Conservation (phyloP, 2,888 invertebrate species). For the Apoderus coryli region DNA sequence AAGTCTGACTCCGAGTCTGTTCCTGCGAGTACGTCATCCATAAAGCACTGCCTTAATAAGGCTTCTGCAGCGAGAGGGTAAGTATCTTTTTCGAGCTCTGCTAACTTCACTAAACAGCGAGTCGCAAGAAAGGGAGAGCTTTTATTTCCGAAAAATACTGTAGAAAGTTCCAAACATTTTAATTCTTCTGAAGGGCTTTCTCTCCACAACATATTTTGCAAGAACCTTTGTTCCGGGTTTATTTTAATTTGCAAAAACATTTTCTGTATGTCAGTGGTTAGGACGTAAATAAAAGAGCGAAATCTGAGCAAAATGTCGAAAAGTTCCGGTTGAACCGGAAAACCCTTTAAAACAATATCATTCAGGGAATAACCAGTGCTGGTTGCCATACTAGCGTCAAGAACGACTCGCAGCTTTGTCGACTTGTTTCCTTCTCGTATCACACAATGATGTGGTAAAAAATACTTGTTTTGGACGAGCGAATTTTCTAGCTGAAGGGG, state of each 20-base stretch:
- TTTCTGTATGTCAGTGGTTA: conserved; percentile 10
- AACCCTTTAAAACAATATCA: conserved; percentile 6
- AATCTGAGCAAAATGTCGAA: conserved; percentile 6
- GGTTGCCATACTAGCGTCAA: conserved; percentile 7
- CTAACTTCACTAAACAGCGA: conserved; percentile 10
- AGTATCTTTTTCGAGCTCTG: conserved; percentile 3
- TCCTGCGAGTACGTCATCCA: conserved; percentile 9
- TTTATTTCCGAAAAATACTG: conserved; percentile 10
- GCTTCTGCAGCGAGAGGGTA: conserved; percentile 7
- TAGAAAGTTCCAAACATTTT: conserved; percentile 2
- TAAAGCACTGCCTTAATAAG: conserved; percentile 9
- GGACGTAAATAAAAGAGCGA: conserved; percentile 5
- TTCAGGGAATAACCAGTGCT: conserved; percentile 8
- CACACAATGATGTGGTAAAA: conserved; percentile 8
- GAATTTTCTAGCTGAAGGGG: too few species aligned
- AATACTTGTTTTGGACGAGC: too few species aligned
- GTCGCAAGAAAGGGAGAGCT: conserved; percentile 9
- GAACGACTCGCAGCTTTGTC: conserved; percentile 8
- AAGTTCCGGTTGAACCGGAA: conserved; percentile 7
- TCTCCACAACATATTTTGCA: conserved; percentile 10
- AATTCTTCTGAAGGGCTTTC: conserved; percentile 3
- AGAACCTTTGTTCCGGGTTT: conserved; percentile 3
- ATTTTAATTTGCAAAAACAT: conserved; percentile 9
- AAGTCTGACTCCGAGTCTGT: too few species aligned
- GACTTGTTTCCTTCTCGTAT: conserved; percentile 5